phyloP scores from a whole-genome alignment of 1,140 invertebrate species.

The Anadara kagoshimensis region DNA sequence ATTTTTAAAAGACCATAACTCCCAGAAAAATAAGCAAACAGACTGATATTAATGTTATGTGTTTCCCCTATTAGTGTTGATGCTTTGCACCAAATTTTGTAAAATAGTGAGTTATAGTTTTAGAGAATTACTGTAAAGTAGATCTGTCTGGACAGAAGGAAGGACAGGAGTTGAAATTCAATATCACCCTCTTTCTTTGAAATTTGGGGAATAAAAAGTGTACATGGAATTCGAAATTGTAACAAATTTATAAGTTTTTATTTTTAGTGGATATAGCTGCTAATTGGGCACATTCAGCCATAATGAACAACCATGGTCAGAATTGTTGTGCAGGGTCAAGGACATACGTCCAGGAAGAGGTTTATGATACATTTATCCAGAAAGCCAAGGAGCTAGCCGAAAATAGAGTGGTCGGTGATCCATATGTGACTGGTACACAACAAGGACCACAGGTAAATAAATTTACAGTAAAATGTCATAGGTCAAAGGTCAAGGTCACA shows the following conservation, averaged over 20 bases:
- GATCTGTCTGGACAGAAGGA: no score
- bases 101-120: no score
- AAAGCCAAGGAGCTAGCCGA: constrained; percentile 79
- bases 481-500: background rate
- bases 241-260: background rate
- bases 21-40: no score
- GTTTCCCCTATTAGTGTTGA: no score
- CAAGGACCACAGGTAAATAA: constrained; percentile 87
- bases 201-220: no score
- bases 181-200: no score
- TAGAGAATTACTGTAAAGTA: no score
- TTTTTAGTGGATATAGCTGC: constrained; percentile 86
- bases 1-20: no score
- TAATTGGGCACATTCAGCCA: constrained; percentile 82
- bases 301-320: constrained; percentile 85
- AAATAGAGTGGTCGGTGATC: constrained; percentile 84
- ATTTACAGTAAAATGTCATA: background rate
- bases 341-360: constrained; percentile 65
- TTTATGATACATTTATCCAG: constrained; percentile 69
- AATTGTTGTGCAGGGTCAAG: constrained; percentile 66
- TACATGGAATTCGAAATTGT: no score
- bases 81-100: no score
- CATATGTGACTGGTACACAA: constrained; percentile 80
- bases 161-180: no score
- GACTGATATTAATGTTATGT: no score